Conservation (phyloP, 2,113 vertebrate species). For the Drymodes brunneopygia region DNA sequence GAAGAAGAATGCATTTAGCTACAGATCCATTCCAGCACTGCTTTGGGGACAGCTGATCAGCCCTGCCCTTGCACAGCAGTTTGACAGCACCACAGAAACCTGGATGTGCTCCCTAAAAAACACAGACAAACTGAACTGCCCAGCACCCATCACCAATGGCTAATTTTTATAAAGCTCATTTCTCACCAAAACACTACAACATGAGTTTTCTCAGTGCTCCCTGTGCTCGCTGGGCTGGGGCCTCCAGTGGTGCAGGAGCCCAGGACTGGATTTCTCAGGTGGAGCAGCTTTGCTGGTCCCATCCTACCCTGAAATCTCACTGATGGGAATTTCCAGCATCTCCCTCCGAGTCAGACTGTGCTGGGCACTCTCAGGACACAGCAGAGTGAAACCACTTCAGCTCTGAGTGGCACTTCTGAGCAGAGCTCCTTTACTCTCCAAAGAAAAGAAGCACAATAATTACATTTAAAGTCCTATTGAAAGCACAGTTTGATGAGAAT, state of each 20-base stretch:
- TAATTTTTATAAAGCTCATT: not conserved
- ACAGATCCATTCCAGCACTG: not conserved
- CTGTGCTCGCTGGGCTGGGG: fast-evolving
- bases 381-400: not conserved
- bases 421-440: not conserved
- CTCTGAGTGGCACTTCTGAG: not conserved
- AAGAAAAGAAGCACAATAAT: not conserved
- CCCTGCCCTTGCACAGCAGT: not conserved
- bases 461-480: not conserved
- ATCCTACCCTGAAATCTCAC: not conserved
- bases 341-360: not conserved
- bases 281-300: not conserved
- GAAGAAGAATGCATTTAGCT: not conserved
- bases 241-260: not conserved
- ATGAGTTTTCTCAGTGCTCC: not conserved
- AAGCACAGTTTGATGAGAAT: not conserved
- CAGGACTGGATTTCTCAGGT: not conserved
- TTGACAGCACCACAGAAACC: not conserved
- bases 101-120: not conserved
- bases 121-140: not conserved
- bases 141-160: not conserved
- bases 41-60: not conserved
- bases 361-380: not conserved
- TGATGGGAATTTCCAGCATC: not conserved
- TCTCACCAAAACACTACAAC: not conserved